phyloP scores from a whole-genome alignment of 1,140 invertebrate species.

The Caenorhabditis elegans region WBcel235 BX284605.5:8164501-8165000 shows the following conservation, averaged over 20 bases:
- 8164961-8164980: neutral
- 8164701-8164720: too few relatives aligned
- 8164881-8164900: neutral
- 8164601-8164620: neutral
- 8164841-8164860: neutral
- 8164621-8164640: conserved; percentile 7
- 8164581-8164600: neutral
- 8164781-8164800: conserved; percentile 14
- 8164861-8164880: too few relatives aligned
- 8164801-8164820: neutral
- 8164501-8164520: neutral
- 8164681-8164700: too few relatives aligned
- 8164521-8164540: neutral
- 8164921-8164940: neutral
- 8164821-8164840: neutral
- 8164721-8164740: too few relatives aligned
- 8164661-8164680: neutral
- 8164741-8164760: too few relatives aligned
- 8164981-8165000: neutral
- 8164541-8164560: neutral
- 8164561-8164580: neutral
- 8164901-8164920: neutral
- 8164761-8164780: neutral
- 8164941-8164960: neutral
- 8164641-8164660: conserved; percentile 1